A percentile compares a stretch with the other conserved stretches of the same genome.
Conservation (phyloP, 1,140 invertebrate genomes). For the Pissodes strobi region DNA sequence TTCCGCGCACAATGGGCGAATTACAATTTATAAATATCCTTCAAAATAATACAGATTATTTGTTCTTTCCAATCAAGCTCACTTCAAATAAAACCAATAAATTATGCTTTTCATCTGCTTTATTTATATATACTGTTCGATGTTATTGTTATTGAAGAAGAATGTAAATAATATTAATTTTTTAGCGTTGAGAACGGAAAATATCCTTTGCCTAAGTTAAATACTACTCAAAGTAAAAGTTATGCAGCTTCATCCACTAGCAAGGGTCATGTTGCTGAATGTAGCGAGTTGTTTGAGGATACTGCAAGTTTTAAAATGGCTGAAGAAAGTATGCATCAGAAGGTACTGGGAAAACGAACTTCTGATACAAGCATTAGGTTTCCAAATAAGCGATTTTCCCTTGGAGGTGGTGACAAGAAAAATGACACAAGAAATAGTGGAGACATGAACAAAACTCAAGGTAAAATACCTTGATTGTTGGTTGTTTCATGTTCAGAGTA, state of each 20-base stretch:
- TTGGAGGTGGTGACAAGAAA: slow-evolving; percentile 32
- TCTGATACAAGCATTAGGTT: slow-evolving; percentile 41
- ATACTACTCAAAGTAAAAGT: slow-evolving; percentile 31
- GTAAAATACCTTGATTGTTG: too few relatives aligned
- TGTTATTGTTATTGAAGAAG: too few relatives aligned
- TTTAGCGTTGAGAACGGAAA: neutral
- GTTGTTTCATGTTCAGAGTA: too few relatives aligned
- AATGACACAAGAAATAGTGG: slow-evolving; percentile 17
- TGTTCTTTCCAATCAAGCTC: too few relatives aligned
- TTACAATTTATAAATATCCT: too few relatives aligned
- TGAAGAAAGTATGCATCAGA: slow-evolving; percentile 31
- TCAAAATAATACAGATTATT: too few relatives aligned
- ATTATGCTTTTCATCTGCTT: too few relatives aligned
- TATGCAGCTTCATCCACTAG: slow-evolving; percentile 1
- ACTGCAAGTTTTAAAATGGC: slow-evolving; percentile 38
- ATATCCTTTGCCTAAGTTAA: slow-evolving; percentile 14
- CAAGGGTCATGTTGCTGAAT: slow-evolving; percentile 5
- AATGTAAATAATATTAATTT: slow-evolving; percentile 12
- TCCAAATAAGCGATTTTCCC: slow-evolving; percentile 39
- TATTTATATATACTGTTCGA: too few relatives aligned
- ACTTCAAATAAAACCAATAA: too few relatives aligned
- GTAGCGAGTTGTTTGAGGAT: slow-evolving; percentile 39
- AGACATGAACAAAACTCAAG: slow-evolving; percentile 26
- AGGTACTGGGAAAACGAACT: slow-evolving; percentile 36
- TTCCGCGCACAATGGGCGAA: too few relatives aligned